Conservation (phyloP, 2,113 vertebrate genomes). For the Anoplopoma fimbria region DNA sequence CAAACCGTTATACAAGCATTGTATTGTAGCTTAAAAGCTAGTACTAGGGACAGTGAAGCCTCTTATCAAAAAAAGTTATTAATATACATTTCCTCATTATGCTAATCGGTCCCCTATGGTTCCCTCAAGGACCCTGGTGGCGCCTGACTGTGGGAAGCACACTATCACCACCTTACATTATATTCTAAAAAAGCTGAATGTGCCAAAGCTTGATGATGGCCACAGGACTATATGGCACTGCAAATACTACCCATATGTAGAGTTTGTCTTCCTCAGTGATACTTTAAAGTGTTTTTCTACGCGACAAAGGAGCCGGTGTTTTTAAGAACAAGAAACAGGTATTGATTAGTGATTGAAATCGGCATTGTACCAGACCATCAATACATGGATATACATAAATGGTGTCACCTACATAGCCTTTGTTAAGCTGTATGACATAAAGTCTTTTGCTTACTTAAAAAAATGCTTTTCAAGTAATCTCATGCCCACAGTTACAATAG, state of each 20-base stretch:
- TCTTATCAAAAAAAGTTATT: slow-evolving; percentile 5
- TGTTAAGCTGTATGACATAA: not conserved
- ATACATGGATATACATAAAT: not conserved
- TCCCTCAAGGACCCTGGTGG: not conserved
- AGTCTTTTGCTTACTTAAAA: not conserved
- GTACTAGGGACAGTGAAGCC: not conserved
- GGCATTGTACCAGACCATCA: not conserved
- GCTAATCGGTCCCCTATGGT: slow-evolving; percentile 17
- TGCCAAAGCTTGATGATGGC: no score
- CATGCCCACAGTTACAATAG: not conserved
- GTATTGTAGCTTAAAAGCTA: not conserved
- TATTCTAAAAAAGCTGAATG: not conserved
- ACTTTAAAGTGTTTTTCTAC: not conserved
- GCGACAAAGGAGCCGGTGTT: not conserved
- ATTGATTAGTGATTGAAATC: not conserved
- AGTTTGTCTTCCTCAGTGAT: not conserved
- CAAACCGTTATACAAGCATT: not conserved
- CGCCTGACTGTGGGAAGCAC: not conserved
- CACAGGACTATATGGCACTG: slow-evolving; percentile 22
- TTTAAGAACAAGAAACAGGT: not conserved
- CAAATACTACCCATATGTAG: slow-evolving; percentile 20
- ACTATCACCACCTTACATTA: not conserved
- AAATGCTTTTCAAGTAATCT: not conserved
- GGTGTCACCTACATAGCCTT: not conserved
- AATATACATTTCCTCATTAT: slow-evolving; percentile 23